Evolutionary conservation across 2,113 vertebrate species (phyloP).

Genomic region (Anthoscopus minutus): DNA sequence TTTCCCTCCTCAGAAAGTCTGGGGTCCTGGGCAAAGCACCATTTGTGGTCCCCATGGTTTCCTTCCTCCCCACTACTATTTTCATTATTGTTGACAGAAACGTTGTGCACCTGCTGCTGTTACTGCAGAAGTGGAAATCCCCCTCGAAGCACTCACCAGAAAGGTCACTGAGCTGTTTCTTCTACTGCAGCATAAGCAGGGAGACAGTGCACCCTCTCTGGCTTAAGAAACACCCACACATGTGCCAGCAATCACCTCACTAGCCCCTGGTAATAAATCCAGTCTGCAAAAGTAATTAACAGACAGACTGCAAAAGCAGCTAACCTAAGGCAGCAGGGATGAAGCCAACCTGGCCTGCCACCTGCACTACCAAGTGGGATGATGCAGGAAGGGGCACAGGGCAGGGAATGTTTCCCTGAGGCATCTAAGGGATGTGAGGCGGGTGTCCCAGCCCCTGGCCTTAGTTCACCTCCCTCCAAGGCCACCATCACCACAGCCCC

Average conservation of each 20-base stretch:
- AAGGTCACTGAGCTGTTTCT: not conserved
- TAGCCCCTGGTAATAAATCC: not conserved
- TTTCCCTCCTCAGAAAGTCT: not conserved
- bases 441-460: accelerated
- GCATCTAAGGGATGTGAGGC: not conserved
- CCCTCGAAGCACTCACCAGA: not conserved
- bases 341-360: not conserved
- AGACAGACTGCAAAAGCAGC: not conserved
- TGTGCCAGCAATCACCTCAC: too few relatives aligned
- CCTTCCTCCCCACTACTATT: conserved; percentile 56
- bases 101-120: conserved; percentile 44
- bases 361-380: not conserved
- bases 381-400: not conserved
- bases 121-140: not conserved
- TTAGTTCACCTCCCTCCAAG: not conserved
- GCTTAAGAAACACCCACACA: not conserved
- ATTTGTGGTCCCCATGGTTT: conserved; percentile 24
- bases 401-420: not conserved
- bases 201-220: not conserved
- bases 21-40: not conserved
- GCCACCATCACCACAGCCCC: not conserved
- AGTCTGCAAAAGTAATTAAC: not conserved
- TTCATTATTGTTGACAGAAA: conserved; percentile 32
- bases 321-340: not conserved
- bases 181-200: not conserved